Percentiles rank a stretch among this genome's conserved stretches.
phyloP scores from a whole-genome alignment of 2,797 vertebrate genomes.

The Yasuhikotakia modesta region DNA sequence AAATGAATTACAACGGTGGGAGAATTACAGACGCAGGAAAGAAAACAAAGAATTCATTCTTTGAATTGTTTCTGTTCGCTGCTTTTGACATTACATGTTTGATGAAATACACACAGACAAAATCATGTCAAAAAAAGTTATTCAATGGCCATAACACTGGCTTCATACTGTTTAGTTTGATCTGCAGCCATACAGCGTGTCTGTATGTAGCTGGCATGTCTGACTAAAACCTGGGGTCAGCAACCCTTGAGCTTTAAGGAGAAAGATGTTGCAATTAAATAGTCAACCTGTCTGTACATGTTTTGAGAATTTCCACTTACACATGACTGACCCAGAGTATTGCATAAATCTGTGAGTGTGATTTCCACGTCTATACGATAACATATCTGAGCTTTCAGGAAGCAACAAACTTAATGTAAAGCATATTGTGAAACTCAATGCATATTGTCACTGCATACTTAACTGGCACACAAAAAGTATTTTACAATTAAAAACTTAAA shows the following conservation, averaged over 20 bases:
- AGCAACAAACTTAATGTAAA: conserved; percentile 11
- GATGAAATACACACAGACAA: neutral
- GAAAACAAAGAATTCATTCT: conserved; percentile 43
- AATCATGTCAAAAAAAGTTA: neutral
- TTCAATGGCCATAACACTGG: neutral
- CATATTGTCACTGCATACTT: too few species aligned
- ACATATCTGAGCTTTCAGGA: neutral
- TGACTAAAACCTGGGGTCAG: conserved; percentile 1
- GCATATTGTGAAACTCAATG: too few species aligned
- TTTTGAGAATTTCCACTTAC: conserved; percentile 14
- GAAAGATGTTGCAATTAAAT: conserved; percentile 2
- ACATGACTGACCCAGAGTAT: neutral
- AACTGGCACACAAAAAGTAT: too few species aligned
- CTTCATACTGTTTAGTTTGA: too few species aligned
- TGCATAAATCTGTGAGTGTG: neutral
- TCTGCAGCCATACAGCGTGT: neutral
- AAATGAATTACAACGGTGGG: conserved; percentile 35
- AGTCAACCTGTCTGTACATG: conserved; percentile 9
- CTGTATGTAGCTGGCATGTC: neutral
- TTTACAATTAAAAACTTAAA: too few species aligned
- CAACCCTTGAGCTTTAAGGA: neutral
- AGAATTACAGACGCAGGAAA: neutral
- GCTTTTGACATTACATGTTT: neutral
- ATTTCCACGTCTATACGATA: neutral
- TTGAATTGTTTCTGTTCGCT: conserved; percentile 23